Conservation (phyloP, 2,797 vertebrate genomes). For the Melanotaenia boesemani region DNA sequence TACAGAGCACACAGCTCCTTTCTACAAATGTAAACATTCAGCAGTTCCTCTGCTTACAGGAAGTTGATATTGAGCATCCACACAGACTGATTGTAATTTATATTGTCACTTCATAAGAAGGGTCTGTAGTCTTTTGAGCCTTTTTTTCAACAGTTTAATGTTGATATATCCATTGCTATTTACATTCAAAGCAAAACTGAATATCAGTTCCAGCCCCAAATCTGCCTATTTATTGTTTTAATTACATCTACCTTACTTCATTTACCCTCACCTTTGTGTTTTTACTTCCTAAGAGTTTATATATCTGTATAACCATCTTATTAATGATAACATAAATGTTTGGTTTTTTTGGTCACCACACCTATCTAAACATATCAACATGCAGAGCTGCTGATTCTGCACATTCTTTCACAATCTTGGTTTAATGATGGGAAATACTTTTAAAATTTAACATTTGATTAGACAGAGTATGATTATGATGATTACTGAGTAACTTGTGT, state of each 20-base stretch:
- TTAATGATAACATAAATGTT: constrained; percentile 63
- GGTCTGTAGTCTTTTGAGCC: neutral
- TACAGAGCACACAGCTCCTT: constrained; percentile 19
- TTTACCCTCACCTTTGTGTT: constrained; percentile 43
- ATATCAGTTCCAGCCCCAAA: neutral
- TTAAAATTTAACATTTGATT: constrained; percentile 17
- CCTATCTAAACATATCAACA: constrained; percentile 47
- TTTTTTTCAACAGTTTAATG: neutral
- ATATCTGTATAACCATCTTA: constrained; percentile 41
- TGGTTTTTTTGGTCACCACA: constrained; percentile 29
- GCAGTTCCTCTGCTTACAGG: neutral
- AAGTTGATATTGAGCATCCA: constrained; percentile 3
- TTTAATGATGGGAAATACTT: constrained; percentile 39
- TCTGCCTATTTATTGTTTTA: constrained; percentile 2
- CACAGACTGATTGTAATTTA: neutral
- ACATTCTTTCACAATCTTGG: constrained; percentile 49
- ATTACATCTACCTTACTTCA: constrained; percentile 6
- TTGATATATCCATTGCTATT: neutral
- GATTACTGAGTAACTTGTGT: constrained; percentile 4
- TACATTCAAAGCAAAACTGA: neutral
- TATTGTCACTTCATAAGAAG: neutral
- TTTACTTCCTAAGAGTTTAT: constrained; percentile 42
- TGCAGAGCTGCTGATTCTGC: constrained; percentile 22
- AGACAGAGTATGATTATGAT: constrained; percentile 8
- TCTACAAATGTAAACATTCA: neutral